A percentile compares a stretch with the other conserved stretches of the same genome.
phyloP scores from a whole-genome alignment of 2,797 vertebrate genomes.

The Sphenopsis melanotis region DNA sequence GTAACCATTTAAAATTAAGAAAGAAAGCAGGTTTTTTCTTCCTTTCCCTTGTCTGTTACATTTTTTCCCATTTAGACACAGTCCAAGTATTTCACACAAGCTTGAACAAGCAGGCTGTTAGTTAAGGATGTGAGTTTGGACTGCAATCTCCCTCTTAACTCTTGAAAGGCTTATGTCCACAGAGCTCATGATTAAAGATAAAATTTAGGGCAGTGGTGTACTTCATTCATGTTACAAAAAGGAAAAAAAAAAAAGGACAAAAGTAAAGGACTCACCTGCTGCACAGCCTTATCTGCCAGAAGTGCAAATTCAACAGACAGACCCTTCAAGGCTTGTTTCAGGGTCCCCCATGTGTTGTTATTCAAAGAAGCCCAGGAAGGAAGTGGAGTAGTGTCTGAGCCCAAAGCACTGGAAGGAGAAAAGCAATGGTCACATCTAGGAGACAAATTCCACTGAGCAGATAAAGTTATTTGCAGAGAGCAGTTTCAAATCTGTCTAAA shows the following conservation, averaged over 20 bases:
- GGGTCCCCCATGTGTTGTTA: slow-evolving; percentile 84
- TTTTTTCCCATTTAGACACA: not conserved
- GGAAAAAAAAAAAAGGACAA: fast-evolving
- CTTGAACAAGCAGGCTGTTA: not conserved
- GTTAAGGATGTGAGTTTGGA: not conserved
- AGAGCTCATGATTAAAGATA: not conserved
- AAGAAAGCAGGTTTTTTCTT: not conserved
- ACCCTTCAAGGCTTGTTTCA: slow-evolving; percentile 90
- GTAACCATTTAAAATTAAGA: not conserved
- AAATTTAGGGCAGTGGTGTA: not conserved
- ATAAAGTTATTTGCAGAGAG: not conserved
- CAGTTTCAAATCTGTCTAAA: not conserved
- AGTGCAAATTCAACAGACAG: slow-evolving; percentile 92
- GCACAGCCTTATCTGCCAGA: slow-evolving; percentile 91
- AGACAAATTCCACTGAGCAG: not conserved
- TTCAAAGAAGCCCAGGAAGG: slow-evolving; percentile 85
- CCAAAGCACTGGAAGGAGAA: slow-evolving; percentile 79
- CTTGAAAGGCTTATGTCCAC: not conserved
- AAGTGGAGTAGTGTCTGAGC: slow-evolving; percentile 86
- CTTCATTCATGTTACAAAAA: not conserved
- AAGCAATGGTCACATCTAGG: not conserved
- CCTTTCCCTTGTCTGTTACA: not conserved
- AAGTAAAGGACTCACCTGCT: slow-evolving; percentile 81
- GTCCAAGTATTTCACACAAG: not conserved
- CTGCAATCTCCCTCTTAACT: not conserved